Evolutionary conservation across 2,888 invertebrate genomes (phyloP).

Genomic region (Caenorhabditis sp.): DNA sequence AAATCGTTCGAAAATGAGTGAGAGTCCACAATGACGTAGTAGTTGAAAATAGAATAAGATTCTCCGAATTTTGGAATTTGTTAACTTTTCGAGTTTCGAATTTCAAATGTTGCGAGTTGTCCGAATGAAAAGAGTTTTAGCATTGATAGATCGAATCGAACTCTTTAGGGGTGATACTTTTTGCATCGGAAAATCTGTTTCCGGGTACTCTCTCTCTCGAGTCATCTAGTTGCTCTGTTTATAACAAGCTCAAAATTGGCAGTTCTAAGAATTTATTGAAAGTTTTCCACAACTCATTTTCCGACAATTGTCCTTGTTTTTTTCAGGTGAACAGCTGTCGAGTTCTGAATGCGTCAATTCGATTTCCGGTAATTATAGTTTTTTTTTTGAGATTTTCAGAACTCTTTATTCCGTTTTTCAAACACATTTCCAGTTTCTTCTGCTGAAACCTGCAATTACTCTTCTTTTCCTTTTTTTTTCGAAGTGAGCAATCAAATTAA

Average conservation of each 20-base stretch:
- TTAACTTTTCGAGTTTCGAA: too few relatives aligned
- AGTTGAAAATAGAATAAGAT: not conserved
- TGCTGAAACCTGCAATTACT: constrained; percentile 42
- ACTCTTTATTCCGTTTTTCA: not conserved
- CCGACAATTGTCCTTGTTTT: not conserved
- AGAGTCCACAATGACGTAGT: constrained; percentile 2
- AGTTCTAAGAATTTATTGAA: not conserved
- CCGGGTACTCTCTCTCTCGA: not conserved
- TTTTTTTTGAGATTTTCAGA: not conserved
- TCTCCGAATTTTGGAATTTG: not conserved
- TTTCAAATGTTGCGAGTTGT: too few relatives aligned
- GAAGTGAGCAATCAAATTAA: constrained; percentile 45
- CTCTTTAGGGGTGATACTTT: too few relatives aligned
- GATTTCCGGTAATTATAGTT: constrained; percentile 35
- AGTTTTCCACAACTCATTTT: not conserved
- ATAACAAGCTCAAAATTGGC: constrained; percentile 20
- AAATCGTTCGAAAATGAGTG: constrained; percentile 1
- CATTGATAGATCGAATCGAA: too few relatives aligned
- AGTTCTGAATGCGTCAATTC: not conserved
- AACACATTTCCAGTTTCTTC: constrained; percentile 8
- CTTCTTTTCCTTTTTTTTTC: constrained; percentile 6
- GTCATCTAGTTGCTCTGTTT: not conserved
- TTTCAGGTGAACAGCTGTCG: not conserved
- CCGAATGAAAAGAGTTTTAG: too few relatives aligned
- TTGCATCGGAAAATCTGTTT: too few relatives aligned